A percentile compares a stretch with the other conserved stretches of the same genome.
Conservation (phyloP, 2,113 vertebrate species). For the Heteronetta atricapilla region DNA sequence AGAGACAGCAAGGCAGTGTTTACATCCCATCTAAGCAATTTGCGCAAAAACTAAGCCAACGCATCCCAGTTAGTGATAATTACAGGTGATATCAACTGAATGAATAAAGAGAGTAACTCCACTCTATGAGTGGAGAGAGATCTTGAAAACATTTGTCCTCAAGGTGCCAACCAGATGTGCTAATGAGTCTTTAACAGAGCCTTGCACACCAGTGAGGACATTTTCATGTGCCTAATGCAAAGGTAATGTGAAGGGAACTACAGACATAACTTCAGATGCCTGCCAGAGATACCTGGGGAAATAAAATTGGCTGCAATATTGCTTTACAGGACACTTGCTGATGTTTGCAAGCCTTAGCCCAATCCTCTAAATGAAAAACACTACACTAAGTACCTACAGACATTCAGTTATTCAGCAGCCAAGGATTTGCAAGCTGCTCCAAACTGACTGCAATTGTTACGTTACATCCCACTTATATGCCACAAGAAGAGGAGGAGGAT, state of each 20-base stretch:
- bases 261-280: not conserved
- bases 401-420: not conserved
- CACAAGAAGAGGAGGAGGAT: not conserved
- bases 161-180: not conserved
- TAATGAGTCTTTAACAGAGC: not conserved
- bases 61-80: not conserved
- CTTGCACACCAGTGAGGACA: not conserved
- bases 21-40: not conserved
- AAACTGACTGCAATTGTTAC: not conserved
- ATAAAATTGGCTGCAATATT: not conserved
- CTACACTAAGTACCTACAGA: not conserved
- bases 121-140: not conserved
- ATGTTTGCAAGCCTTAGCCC: not conserved
- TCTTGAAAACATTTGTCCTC: not conserved
- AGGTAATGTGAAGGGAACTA: not conserved
- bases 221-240: not conserved
- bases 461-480: not conserved
- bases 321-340: not conserved
- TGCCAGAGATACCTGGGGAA: not conserved
- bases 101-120: not conserved
- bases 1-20: not conserved
- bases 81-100: not conserved
- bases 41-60: not conserved
- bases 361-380: not conserved
- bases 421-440: not conserved